Evolutionary conservation across 2,797 vertebrate species (phyloP), one percentile per base, ranked within the genome.

Genomic region (Distichodus sexfasciatus): DNA sequence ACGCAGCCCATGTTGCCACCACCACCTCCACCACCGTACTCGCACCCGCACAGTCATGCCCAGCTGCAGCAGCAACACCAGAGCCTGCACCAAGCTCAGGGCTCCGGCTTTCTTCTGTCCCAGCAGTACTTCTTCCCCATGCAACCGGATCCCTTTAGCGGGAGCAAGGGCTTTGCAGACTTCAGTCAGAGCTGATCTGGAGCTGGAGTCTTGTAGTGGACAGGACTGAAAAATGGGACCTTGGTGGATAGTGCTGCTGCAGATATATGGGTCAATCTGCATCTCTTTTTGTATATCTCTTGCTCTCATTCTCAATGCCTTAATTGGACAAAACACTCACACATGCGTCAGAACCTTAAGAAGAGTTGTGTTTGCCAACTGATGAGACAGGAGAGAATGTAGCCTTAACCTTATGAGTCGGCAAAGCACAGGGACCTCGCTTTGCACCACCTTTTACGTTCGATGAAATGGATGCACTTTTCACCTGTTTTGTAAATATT

Each of bases 121-220:
- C 90, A 95, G n/a, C 96, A 95, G 1, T 98, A 94, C 87, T 96
- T 96, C 70, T 98, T 94, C 79, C 90, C 94, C 0, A 78, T 96
- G 70, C 94, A 94, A 79, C 85, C 94, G 0, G 97, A 98, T 38
- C 84, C 92, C 21, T 91, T 93, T 7, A 40, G 91, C 0, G 79
- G 87, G 0, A 88, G 91, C 75, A 97, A 97, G 80, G 90, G 88
- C 80, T 94, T 95, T 55, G 89, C 92, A 0, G 95, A 98, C 79
- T 96, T 96, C 64, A 86, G 88, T 48, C 94, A 95, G 85, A 94
- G 92, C 79, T 96, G 93, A 96, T 70, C 75, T 72, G 74, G 67
- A 72, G 36, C 59, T 29, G 21, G 21, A 10, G n/a, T 26, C 47
- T 19, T 44, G 48, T 17, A 3, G 24, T 29, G 43, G 19, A 15